phyloP scores from a whole-genome alignment of 2,888 invertebrate genomes.

The Orthosia gothica region DNA sequence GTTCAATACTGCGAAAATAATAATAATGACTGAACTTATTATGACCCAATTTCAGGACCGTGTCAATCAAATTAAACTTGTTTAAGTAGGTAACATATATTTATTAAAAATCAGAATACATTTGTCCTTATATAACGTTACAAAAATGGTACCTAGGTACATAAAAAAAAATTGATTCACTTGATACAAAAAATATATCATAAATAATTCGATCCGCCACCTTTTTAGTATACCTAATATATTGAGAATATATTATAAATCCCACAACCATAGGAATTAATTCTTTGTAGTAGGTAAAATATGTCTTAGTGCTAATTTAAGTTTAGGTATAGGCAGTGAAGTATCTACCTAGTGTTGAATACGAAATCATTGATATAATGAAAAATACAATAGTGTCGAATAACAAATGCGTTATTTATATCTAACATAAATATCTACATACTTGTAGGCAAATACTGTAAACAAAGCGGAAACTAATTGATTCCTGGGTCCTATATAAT shows the following conservation, averaged over 20 bases:
- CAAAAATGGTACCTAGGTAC: neutral
- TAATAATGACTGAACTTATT: neutral
- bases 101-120: neutral
- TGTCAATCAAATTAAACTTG: neutral
- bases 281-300: neutral
- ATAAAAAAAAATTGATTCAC: neutral
- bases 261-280: conserved; percentile 22
- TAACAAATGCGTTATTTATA: too few species aligned
- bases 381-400: too few species aligned
- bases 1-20: too few species aligned
- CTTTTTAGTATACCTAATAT: conserved; percentile 12
- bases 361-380: too few species aligned
- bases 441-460: too few species aligned
- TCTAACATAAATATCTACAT: too few species aligned
- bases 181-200: neutral
- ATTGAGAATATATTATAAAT: conserved; percentile 5
- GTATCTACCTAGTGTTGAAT: too few species aligned
- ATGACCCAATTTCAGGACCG: neutral
- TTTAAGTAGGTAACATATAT: neutral
- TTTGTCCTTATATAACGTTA: conserved; percentile 1
- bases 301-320: neutral
- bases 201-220: conserved; percentile 22
- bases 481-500: too few species aligned
- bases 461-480: too few species aligned
- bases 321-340: neutral